Conservation (phyloP, 1,140 invertebrate species). For the Cephus cinctus region DNA sequence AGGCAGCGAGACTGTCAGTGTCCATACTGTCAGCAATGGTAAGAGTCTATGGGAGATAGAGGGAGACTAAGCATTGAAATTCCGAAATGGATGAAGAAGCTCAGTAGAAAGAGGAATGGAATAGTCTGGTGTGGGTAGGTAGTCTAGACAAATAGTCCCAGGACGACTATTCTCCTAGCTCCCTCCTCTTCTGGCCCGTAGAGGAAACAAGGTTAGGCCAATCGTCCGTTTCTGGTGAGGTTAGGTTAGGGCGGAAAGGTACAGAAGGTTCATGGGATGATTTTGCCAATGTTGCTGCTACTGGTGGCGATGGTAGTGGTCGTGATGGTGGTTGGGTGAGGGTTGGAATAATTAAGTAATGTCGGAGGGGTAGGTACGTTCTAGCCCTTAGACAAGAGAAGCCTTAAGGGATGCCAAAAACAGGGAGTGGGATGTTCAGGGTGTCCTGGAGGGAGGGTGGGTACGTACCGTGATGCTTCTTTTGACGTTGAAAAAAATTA, state of each 20-base stretch:
- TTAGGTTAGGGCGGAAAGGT: too few species aligned
- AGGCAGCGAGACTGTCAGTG: too few species aligned
- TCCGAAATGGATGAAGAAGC: too few species aligned
- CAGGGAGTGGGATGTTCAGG: slow-evolving; percentile 7
- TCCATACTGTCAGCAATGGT: too few species aligned
- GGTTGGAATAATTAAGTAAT: slow-evolving; percentile 52
- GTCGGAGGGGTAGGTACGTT: slow-evolving; percentile 30
- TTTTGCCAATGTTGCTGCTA: too few species aligned
- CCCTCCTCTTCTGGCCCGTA: too few species aligned
- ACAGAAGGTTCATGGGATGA: too few species aligned
- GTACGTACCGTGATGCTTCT: slow-evolving; percentile 15
- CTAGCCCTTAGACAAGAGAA: slow-evolving; percentile 32
- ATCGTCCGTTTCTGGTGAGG: slow-evolving; percentile 4
- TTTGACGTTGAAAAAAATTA: slow-evolving; percentile 43
- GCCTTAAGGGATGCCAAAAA: too few species aligned
- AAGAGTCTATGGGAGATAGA: too few species aligned
- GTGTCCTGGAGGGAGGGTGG: slow-evolving; percentile 10
- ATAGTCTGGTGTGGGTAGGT: slow-evolving; percentile 10
- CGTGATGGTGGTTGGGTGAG: too few species aligned
- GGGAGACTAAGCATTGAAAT: too few species aligned
- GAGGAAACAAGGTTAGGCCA: slow-evolving; percentile 39
- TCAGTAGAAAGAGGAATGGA: background rate
- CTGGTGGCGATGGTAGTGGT: too few species aligned
- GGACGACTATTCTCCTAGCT: slow-evolving; percentile 29
- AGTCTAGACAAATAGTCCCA: slow-evolving; percentile 36